Percentiles rank a stretch among this genome's conserved stretches.
Evolutionary conservation across 2,113 vertebrate species (phyloP).

Genomic region (Tamias sibiricus): DNA sequence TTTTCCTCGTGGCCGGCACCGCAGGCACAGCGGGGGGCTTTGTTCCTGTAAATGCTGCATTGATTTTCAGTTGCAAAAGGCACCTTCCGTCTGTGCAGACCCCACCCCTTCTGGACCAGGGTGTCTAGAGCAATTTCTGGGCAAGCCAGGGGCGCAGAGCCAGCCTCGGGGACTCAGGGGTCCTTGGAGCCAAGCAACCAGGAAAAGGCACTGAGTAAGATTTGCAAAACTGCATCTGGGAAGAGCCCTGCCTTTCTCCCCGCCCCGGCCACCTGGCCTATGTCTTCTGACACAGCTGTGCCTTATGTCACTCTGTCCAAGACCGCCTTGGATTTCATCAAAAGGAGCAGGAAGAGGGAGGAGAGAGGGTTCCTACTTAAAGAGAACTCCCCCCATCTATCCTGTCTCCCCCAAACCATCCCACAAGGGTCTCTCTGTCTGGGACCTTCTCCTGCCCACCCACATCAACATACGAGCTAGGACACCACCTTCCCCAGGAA

Average conservation of each 20-base stretch:
- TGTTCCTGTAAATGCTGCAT: neutral
- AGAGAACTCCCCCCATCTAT: neutral
- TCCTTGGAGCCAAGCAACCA: neutral
- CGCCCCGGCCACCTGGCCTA: neutral
- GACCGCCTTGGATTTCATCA: neutral
- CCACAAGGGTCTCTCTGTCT: neutral
- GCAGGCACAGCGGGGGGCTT: neutral
- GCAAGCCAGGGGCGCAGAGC: neutral
- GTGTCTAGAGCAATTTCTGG: neutral
- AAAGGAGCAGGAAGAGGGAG: neutral
- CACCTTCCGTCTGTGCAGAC: neutral
- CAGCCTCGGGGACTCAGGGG: neutral
- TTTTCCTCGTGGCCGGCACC: neutral
- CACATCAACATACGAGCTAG: accelerated
- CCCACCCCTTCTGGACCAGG: neutral
- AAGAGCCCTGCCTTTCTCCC: neutral
- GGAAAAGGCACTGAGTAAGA: neutral
- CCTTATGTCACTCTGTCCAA: neutral
- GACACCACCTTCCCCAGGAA: neutral
- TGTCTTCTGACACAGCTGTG: neutral
- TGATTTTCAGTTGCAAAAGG: constrained; percentile 10
- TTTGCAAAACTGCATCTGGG: neutral
- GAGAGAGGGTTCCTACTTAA: neutral
- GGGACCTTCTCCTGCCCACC: neutral
- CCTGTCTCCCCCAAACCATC: neutral